phyloP scores from a whole-genome alignment of 2,113 vertebrate species.

The crab-eating macaque (Macaca fascicularis) region DNA sequence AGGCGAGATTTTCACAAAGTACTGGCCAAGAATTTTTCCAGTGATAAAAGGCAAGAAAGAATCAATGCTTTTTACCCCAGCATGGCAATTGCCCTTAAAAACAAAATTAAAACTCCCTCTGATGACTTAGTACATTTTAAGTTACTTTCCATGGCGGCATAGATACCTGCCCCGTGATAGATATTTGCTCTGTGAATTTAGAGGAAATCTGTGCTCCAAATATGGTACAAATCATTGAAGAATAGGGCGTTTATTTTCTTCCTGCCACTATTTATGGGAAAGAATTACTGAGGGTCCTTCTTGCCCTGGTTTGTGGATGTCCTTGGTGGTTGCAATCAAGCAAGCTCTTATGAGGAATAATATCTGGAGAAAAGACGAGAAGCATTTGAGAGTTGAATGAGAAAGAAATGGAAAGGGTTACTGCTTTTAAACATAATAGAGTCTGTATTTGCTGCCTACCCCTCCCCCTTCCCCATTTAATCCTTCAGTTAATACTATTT shows the following conservation, averaged over 20 bases:
- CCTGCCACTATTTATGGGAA: neutral
- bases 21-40: neutral
- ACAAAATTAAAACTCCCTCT: neutral
- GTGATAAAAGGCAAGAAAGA: neutral
- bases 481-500: neutral
- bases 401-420: neutral
- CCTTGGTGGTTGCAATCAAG: neutral
- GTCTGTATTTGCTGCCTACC: neutral
- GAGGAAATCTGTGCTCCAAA: neutral
- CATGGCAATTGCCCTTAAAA: neutral
- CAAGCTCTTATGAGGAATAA: neutral
- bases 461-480: neutral
- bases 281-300: neutral
- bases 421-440: neutral
- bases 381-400: neutral
- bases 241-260: neutral
- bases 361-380: neutral
- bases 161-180: neutral
- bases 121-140: neutral
- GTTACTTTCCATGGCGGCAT: neutral
- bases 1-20: conserved; percentile 8
- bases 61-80: neutral
- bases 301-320: neutral
- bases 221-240: neutral
- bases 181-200: neutral